A percentile compares a stretch with the other conserved stretches of the same genome.
Conservation (phyloP, 2,113 vertebrate species). For the Centropus unirufus region DNA sequence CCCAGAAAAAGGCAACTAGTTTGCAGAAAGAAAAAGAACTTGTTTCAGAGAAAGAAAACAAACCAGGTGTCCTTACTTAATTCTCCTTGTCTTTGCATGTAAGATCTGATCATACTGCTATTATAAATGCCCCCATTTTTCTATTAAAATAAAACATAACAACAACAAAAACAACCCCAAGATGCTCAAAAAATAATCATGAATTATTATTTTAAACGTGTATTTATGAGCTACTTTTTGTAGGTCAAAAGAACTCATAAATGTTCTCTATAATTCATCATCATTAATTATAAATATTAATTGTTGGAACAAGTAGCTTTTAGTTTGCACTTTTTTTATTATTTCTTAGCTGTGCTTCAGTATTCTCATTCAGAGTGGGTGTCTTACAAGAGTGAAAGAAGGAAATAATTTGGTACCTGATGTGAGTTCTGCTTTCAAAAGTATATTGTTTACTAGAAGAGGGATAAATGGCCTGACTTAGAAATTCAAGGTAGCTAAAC, state of each 20-base stretch:
- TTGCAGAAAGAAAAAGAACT: background rate
- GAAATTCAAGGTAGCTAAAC: conserved; percentile 11
- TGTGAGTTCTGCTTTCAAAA: background rate
- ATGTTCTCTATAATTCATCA: background rate
- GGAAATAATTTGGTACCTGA: conserved; percentile 9
- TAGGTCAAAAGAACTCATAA: background rate
- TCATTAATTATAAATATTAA: background rate
- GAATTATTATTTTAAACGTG: background rate
- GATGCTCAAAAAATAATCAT: background rate
- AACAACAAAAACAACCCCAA: background rate
- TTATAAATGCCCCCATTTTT: background rate
- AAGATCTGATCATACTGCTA: background rate
- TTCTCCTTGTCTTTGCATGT: background rate
- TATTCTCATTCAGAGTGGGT: background rate
- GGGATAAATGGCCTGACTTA: background rate
- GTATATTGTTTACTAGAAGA: conserved; percentile 55
- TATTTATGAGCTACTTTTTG: background rate
- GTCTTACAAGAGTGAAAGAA: background rate
- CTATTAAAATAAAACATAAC: background rate
- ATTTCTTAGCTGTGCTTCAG: background rate
- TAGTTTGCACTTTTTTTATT: background rate
- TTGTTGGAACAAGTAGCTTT: background rate
- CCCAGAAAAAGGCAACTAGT: background rate
- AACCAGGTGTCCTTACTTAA: background rate
- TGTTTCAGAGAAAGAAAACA: background rate